Conservation (phyloP, 1,140 invertebrate species). For the Archivesica marissinica region DNA sequence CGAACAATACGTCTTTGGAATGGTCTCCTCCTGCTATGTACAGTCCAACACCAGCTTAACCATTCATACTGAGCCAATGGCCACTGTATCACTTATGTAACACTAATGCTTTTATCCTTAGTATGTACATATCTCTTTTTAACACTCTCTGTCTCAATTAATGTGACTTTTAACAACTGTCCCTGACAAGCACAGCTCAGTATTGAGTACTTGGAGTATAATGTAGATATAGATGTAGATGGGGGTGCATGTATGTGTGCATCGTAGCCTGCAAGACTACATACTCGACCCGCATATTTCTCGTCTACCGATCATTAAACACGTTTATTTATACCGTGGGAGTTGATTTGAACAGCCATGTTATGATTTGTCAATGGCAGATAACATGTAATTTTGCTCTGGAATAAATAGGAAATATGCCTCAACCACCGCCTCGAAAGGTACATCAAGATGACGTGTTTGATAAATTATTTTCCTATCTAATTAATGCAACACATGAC, state of each 20-base stretch:
- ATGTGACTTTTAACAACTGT: no score
- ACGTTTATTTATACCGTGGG: constrained; percentile 23
- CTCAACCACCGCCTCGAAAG: constrained; percentile 80
- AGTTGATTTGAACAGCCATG: constrained; percentile 64
- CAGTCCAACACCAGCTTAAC: no score
- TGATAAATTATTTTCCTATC: constrained; percentile 3
- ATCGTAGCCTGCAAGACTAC: no score
- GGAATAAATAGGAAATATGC: constrained; percentile 46
- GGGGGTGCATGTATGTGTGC: not conserved
- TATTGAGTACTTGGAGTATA: no score
- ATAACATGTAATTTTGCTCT: constrained; percentile 46
- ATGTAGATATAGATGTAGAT: not conserved
- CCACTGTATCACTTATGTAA: no score
- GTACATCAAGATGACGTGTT: constrained; percentile 57
- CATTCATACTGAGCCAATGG: no score
- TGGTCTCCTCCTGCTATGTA: no score
- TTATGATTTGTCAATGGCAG: constrained; percentile 64
- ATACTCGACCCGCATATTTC: not conserved
- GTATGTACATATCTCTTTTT: no score
- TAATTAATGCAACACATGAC: not conserved
- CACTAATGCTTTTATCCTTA: no score
- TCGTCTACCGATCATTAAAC: not conserved
- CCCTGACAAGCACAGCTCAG: no score
- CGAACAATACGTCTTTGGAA: no score
- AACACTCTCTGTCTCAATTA: no score